These are phyloP conservation scores for Idaea dimidiata DNA, from an alignment of 2,888 invertebrate genomes.

Conservation along the genomic window DNA sequence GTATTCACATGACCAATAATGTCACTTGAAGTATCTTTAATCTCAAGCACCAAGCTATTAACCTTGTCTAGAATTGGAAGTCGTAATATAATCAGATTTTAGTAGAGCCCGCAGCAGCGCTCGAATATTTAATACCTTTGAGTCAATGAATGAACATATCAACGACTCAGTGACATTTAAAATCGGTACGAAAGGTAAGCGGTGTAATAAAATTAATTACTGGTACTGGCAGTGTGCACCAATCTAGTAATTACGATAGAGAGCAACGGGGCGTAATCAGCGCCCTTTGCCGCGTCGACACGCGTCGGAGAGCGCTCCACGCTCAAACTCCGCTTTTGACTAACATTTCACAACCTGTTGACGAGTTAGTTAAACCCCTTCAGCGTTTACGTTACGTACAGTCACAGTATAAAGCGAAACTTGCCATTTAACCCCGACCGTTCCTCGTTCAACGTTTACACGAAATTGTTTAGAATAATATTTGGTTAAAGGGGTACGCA, in stretches of 20 bases:
- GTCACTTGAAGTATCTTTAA: not conserved
- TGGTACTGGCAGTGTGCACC: slow-evolving; percentile 67
- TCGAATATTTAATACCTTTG: not conserved
- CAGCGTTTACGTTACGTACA: slow-evolving; percentile 52
- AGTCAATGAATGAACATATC: not conserved
- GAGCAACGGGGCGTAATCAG: slow-evolving; percentile 69
- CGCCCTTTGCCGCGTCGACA: slow-evolving; percentile 67
- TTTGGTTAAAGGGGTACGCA: slow-evolving; percentile 24
- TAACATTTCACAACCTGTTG: slow-evolving; percentile 76
- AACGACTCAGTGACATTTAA: not conserved
- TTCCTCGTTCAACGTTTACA: slow-evolving; percentile 16
- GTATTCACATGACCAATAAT: not conserved
- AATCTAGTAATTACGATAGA: slow-evolving; percentile 75
- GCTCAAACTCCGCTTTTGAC: slow-evolving; percentile 64
- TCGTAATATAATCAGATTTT: not conserved
- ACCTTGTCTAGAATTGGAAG: not conserved
- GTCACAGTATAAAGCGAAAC: slow-evolving; percentile 56
- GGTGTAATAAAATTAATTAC: slow-evolving; percentile 74
- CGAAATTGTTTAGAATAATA: slow-evolving; percentile 29
- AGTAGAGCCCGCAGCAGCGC: not conserved
- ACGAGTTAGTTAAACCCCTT: slow-evolving; percentile 67
- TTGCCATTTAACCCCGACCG: slow-evolving; percentile 21
- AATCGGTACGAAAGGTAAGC: slow-evolving; percentile 30
- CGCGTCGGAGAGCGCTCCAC: slow-evolving; percentile 60
- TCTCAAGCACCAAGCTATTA: too few relatives aligned